Evolutionary conservation across 1,140 invertebrate genomes (phyloP), one percentile per base, ranked within the genome.

Genomic region (Proctacanthus coquilletti): DNA sequence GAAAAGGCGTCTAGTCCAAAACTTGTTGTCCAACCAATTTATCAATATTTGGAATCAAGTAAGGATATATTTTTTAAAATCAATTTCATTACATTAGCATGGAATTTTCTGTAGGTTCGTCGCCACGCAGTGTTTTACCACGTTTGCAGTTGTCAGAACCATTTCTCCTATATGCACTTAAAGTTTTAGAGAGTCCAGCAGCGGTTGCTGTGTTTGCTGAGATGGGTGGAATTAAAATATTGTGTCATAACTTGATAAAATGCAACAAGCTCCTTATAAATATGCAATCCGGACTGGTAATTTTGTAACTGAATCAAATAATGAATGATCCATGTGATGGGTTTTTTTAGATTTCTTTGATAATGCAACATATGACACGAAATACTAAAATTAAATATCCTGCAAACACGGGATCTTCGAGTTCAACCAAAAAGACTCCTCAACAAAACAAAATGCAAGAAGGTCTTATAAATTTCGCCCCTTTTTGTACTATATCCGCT

Each of bases 401-500:
- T 34, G 52, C 52, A 4, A 35, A 11, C 18, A 35, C 13, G 6
- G 30, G 30, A 5, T 14, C 5, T n/a, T 6, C 6, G 5, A 32
- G 18, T 32, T 32, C 38, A 17, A n/a, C n/a, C n/a, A n/a, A 8
- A 8, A 18, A 38, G 4, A 21, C 50, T 2, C 53, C 49, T 35
- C 37, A 45, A 4, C 46, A 48, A 5, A 43, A 42, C 34, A 21
- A 66, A 54, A 43, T 67, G 59, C 31, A 77, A 11, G 70, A 77
- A 49, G 80, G 81, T 2, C 58, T 89, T 3, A 64, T 87, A 11
- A 94, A 93, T 60, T 91, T 92, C 62, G 87, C 87, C 14, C 87
- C 87, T 1, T 67, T 88, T 17, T 81, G 82, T 10, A 75, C 74
- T 3, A 83, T 88, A 36, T 71, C 76, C 3, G 85, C 80, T 46